phyloP scores from a whole-genome alignment of 2,113 vertebrate species.

The Cardinalis cardinalis region DNA sequence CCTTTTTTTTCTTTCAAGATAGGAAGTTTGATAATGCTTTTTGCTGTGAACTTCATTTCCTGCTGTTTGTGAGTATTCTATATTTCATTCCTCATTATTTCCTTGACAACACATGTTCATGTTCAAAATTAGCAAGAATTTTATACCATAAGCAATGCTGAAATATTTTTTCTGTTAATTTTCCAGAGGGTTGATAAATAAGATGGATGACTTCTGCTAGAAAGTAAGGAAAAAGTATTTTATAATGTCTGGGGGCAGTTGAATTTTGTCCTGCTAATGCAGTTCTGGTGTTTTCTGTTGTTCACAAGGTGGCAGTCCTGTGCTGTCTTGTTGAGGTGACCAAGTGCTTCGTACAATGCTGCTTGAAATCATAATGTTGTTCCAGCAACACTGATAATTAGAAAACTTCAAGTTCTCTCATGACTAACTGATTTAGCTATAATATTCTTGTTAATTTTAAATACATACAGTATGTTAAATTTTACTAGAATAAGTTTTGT shows the following conservation, averaged over 20 bases:
- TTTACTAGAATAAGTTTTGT: background rate
- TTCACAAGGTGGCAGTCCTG: conserved; percentile 60
- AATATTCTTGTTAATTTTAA: background rate
- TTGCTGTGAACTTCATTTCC: background rate
- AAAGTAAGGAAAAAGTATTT: background rate
- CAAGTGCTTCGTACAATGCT: background rate
- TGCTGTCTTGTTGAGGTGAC: background rate
- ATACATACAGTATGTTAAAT: background rate
- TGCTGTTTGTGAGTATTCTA: background rate
- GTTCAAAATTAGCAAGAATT: background rate
- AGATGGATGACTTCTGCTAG: background rate
- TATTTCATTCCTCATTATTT: background rate
- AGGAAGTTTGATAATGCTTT: background rate
- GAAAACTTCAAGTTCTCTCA: background rate
- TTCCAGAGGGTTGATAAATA: background rate
- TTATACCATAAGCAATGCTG: background rate
- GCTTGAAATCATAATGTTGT: background rate
- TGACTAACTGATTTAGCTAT: background rate
- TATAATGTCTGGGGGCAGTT: fast-evolving
- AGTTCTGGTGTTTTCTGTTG: background rate
- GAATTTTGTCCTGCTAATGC: background rate
- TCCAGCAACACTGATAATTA: background rate
- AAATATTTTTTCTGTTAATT: background rate
- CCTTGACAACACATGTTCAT: background rate
- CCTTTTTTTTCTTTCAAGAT: background rate